A percentile compares a stretch with the other conserved stretches of the same genome.
Evolutionary conservation across 1,140 invertebrate species (phyloP).

Genomic region (Lepeophtheirus salmonis): DNA sequence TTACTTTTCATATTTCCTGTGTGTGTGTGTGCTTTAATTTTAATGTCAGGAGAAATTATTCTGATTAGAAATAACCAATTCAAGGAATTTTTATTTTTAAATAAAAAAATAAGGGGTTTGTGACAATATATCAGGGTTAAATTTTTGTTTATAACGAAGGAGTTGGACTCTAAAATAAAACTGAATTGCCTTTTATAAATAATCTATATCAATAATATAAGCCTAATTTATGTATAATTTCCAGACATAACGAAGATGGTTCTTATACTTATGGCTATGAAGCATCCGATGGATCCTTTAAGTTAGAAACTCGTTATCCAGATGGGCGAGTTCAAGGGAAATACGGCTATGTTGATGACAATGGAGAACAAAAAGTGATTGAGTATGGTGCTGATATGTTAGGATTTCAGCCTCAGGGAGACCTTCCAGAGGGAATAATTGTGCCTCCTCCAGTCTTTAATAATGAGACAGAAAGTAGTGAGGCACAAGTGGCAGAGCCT

Average conservation of each 20-base stretch:
- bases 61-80: too few species aligned
- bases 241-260: conserved; percentile 45
- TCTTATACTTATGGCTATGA: conserved; percentile 67
- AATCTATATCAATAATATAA: too few species aligned
- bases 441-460: not conserved
- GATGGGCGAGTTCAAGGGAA: conserved; percentile 63
- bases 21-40: too few species aligned
- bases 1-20: too few species aligned
- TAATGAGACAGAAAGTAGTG: not conserved
- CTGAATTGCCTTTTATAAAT: too few species aligned
- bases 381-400: conserved; percentile 39
- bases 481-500: not conserved
- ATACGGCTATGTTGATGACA: conserved; percentile 59
- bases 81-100: too few species aligned
- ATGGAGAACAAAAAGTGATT: conserved; percentile 59
- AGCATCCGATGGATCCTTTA: conserved; percentile 56
- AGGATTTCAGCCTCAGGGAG: conserved; percentile 23
- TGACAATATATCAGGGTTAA: too few species aligned
- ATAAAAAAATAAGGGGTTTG: too few species aligned
- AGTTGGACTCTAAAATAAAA: too few species aligned
- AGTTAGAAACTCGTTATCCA: conserved; percentile 59
- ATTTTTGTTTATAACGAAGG: too few species aligned
- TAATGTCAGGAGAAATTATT: too few species aligned
- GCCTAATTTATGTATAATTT: too few species aligned
- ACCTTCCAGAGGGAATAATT: conserved; percentile 16